Evolutionary conservation across 2,797 vertebrate genomes (phyloP), one percentile per base, ranked within the genome.

Genomic region (Amblyraja radiata): DNA sequence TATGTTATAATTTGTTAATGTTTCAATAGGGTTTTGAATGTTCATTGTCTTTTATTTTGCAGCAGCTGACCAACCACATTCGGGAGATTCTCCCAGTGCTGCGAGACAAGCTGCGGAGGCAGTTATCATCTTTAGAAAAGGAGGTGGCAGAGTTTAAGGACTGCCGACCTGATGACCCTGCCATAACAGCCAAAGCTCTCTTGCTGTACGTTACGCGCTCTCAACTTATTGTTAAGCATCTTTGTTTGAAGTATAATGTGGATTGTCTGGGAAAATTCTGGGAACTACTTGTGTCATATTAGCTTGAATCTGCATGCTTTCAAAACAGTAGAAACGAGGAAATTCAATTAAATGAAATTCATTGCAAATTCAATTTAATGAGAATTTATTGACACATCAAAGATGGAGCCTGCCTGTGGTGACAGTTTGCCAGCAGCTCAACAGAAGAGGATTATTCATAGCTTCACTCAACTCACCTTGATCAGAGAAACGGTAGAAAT

Each of bases 1-100:
- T 39, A 3, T 80, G 78, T 36, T 36, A 39, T 46, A 23, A 73
- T 73, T 73, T 73, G 71, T 73, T 73, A 13, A 83, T 83, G 80
- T 18, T 83, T 83, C 14, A 68, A 32, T 11, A 71, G 58, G 18
- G 14, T 93, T 74, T 90, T 93, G 13, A 1, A 46, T 80, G 93
- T 94, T 73, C 94, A 93, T 93, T 32, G 18, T 78, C 93, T 90
- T 93, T 79, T 95, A 93, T 96, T 84, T 93, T 93, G 77, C 95
- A 97, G 98, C 98, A 98, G 98, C 97, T 99, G 94, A 99, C 97
- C 94, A 98, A 98, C 95, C 98, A 99, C 95, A 99, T 99, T 94
- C 96, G 97, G 86, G 98, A 98, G 76, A 97, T 96, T 0, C 94
- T 98, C 93, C 98, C 98, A 79, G 97, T 95, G 90, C 97, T 98